Percentiles rank a stretch among this genome's conserved stretches.
Evolutionary conservation across 1,140 invertebrate genomes (phyloP).

Genomic region (Psilanteris sp.): DNA sequence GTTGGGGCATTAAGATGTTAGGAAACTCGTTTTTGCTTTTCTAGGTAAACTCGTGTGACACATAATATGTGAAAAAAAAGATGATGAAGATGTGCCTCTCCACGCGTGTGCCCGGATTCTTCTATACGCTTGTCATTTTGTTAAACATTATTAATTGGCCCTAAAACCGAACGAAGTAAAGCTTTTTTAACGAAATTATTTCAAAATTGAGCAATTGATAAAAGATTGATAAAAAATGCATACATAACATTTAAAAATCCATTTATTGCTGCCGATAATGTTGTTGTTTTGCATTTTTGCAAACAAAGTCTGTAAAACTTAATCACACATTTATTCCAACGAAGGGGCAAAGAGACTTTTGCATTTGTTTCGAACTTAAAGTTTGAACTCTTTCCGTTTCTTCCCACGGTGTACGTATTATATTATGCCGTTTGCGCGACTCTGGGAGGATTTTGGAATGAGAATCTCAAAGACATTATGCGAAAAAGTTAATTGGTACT

Average conservation of each 20-base stretch:
- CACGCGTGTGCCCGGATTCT: background rate
- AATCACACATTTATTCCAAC: slow-evolving; percentile 54
- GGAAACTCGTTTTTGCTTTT: slow-evolving; percentile 35
- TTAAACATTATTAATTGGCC: slow-evolving; percentile 33
- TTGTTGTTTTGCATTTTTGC: slow-evolving; percentile 39
- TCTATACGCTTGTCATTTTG: slow-evolving; percentile 6
- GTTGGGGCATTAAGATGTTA: slow-evolving; percentile 25
- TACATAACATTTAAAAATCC: slow-evolving; percentile 43
- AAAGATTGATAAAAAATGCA: slow-evolving; percentile 40
- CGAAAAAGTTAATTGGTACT: slow-evolving; percentile 59
- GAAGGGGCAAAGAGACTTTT: slow-evolving; percentile 7
- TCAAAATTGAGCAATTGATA: no score
- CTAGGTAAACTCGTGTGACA: slow-evolving; percentile 8
- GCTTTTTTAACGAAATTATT: slow-evolving; percentile 28
- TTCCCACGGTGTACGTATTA: slow-evolving; percentile 45
- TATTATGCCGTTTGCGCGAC: slow-evolving; percentile 39
- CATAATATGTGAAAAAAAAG: slow-evolving; percentile 22
- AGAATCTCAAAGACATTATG: slow-evolving; percentile 54
- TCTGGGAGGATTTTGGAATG: slow-evolving; percentile 31
- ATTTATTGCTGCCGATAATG: slow-evolving; percentile 7
- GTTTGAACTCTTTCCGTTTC: slow-evolving; percentile 39
- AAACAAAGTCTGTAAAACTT: slow-evolving; percentile 28
- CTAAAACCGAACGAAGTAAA: no score
- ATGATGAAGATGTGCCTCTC: slow-evolving; percentile 41
- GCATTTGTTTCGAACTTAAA: slow-evolving; percentile 53